A percentile compares a stretch with the other conserved stretches of the same genome.
Evolutionary conservation across 2,113 vertebrate genomes (phyloP).

Genomic region (Monopterus albus): DNA sequence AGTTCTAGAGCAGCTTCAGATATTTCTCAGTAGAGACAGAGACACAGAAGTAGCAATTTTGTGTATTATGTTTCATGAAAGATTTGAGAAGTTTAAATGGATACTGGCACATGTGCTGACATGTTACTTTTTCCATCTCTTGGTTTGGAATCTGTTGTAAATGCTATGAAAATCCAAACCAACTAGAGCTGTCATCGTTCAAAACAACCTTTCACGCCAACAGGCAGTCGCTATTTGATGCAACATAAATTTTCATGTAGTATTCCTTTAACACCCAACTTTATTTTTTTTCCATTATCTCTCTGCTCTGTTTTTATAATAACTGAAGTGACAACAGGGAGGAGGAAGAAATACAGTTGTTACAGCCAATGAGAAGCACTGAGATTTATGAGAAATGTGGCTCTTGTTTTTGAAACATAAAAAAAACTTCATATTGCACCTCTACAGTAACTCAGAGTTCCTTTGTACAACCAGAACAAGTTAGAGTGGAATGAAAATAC

Average conservation of each 20-base stretch:
- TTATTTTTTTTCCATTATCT: not conserved
- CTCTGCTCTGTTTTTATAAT: not conserved
- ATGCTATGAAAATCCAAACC: not conserved
- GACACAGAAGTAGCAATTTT: not conserved
- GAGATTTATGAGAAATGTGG: conserved; percentile 33
- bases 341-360: not conserved
- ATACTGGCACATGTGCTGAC: not conserved
- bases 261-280: not conserved
- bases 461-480: not conserved
- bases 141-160: too few relatives aligned
- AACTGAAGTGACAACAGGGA: not conserved
- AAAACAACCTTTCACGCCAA: not conserved
- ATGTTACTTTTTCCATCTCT: not conserved
- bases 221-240: not conserved
- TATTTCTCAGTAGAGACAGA: too few relatives aligned
- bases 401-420: conserved; percentile 29
- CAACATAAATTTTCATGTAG: not conserved
- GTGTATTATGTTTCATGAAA: not conserved
- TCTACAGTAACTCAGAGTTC: not conserved
- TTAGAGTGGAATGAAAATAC: conserved; percentile 23
- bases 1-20: too few relatives aligned
- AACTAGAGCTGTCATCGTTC: not conserved
- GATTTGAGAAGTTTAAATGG: not conserved
- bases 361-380: not conserved
- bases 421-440: conserved; percentile 18